Percentiles rank a stretch among this genome's conserved stretches.
Evolutionary conservation across 2,888 invertebrate genomes (phyloP).

Genomic region (Pterostichus madidus): DNA sequence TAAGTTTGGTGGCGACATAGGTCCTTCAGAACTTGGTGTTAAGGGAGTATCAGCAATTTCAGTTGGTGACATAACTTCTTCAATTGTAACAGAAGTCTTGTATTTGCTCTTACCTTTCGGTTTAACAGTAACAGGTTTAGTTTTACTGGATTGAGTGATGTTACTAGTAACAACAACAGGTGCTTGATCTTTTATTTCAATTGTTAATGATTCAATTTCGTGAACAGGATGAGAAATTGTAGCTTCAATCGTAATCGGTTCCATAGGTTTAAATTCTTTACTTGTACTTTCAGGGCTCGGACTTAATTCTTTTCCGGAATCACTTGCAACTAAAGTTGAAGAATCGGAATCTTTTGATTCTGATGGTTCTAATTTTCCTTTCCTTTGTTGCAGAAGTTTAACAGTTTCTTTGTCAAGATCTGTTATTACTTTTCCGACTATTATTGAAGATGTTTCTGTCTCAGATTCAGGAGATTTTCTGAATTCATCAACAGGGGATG

Average conservation of each 20-base stretch:
- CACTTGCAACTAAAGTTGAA: slow-evolving; percentile 57
- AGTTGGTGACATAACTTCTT: slow-evolving; percentile 78
- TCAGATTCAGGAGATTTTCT: slow-evolving; percentile 67
- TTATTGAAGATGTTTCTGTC: slow-evolving; percentile 69
- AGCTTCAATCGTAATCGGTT: slow-evolving; percentile 72
- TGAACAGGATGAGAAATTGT: slow-evolving; percentile 67
- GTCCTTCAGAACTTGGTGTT: slow-evolving; percentile 77
- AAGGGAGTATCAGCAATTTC: slow-evolving; percentile 77
- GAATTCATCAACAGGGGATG: slow-evolving; percentile 70
- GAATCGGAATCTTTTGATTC: slow-evolving; percentile 62
- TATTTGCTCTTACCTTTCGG: slow-evolving; percentile 75
- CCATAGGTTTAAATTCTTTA: slow-evolving; percentile 59
- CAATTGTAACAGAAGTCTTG: slow-evolving; percentile 78
- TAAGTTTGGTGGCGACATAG: slow-evolving; percentile 73
- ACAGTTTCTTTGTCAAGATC: slow-evolving; percentile 72
- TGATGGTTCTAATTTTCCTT: slow-evolving; percentile 10
- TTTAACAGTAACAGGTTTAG: slow-evolving; percentile 70
- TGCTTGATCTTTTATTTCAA: slow-evolving; percentile 63
- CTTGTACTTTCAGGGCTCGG: slow-evolving; percentile 43
- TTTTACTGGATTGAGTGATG: slow-evolving; percentile 43
- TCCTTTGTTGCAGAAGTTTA: slow-evolving; percentile 45
- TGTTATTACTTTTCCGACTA: slow-evolving; percentile 72
- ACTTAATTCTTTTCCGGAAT: slow-evolving; percentile 56
- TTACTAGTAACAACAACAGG: slow-evolving; percentile 15
- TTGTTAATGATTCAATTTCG: slow-evolving; percentile 66